phyloP scores from a whole-genome alignment of 2,888 invertebrate species.

The Shargacucullia verbasci region DNA sequence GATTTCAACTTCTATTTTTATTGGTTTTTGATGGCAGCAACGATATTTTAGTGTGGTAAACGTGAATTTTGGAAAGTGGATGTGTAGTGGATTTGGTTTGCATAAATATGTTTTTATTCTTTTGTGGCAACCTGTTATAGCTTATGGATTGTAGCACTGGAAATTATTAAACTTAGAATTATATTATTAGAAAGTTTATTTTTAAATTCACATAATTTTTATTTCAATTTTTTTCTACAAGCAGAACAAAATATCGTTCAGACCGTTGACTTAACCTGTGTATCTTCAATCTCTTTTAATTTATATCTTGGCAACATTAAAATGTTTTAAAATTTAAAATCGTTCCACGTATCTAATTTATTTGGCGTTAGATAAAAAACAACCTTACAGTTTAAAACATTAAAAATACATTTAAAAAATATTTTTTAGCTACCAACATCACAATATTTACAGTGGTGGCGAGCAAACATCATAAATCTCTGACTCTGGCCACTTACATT shows the following conservation, averaged over 20 bases:
- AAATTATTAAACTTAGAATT: too few relatives aligned
- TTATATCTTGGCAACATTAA: slow-evolving; percentile 16
- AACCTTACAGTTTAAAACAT: slow-evolving; percentile 28
- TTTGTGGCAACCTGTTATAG: too few relatives aligned
- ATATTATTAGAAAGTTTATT: too few relatives aligned
- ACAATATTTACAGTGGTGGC: slow-evolving; percentile 52
- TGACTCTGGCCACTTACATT: slow-evolving; percentile 55
- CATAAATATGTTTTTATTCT: too few relatives aligned
- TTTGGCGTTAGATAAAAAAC: slow-evolving; percentile 43
- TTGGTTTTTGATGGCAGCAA: slow-evolving; percentile 33
- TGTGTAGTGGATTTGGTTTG: slow-evolving; percentile 21
- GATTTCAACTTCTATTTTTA: slow-evolving; percentile 46
- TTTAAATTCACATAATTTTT: too few relatives aligned
- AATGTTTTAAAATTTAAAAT: slow-evolving; percentile 14
- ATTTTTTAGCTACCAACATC: slow-evolving; percentile 39
- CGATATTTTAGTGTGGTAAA: slow-evolving; percentile 40
- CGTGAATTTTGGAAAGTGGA: slow-evolving; percentile 30
- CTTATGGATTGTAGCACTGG: too few relatives aligned
- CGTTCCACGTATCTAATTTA: slow-evolving; percentile 36
- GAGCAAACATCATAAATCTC: slow-evolving; percentile 62
- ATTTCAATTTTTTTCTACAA: too few relatives aligned
- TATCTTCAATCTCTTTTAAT: slow-evolving; percentile 2
- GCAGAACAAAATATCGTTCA: slow-evolving; percentile 19
- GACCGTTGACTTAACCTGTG: neutral
- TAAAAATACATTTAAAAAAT: slow-evolving; percentile 43